Evolutionary conservation across 2,113 vertebrate genomes (phyloP), one percentile per base, ranked within the genome.

Genomic region (Rhodinocichla rosea): DNA sequence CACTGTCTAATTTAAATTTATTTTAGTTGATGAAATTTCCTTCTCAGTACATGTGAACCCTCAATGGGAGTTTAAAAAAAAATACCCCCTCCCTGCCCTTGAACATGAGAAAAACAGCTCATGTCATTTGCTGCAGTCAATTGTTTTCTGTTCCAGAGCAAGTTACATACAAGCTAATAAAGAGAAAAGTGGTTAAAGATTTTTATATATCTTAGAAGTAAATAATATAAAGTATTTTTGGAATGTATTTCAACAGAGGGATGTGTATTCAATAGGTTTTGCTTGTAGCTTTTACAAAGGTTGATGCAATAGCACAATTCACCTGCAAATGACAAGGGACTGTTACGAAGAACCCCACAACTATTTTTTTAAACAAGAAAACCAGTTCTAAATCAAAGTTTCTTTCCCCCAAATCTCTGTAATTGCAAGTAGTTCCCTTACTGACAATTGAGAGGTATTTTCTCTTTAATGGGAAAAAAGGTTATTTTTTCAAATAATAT

Each of bases 401-500:
- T 80, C 9, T 80, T 94, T 52, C 5, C 1, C 37, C 28, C 30
- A 50, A 63, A 74, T 52, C 33, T 77, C 33, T 40, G 22, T 75
- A 81, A 81, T 44, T 92, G 50, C 45, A 81, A 90, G 47, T 42
- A 81, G 24, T 53, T 87, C 24, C 50, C n/a, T 83, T 82, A 68
- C 20, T 50, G 63, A 84, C 15, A 87, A 69, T 27, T 59, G 24
- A n/a, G 79, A 92, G 13, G 30, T 2, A 37, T 94, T 93, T 96
- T 91, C 56, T 88, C 40, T 78, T 92, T 56, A 59, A 42, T 83
- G 32, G 88, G 74, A 89, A 94, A 94, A 79, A 47, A 90, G 76
- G 88, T 82, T 95, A 85, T 70, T 96, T 97, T 94, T 94, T 93
- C 64, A 79, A 96, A 95, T 74, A 96, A 92, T 94, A 92, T 94